phyloP scores from a whole-genome alignment of 2,797 vertebrate species.

The Scyliorhinus canicula region DNA sequence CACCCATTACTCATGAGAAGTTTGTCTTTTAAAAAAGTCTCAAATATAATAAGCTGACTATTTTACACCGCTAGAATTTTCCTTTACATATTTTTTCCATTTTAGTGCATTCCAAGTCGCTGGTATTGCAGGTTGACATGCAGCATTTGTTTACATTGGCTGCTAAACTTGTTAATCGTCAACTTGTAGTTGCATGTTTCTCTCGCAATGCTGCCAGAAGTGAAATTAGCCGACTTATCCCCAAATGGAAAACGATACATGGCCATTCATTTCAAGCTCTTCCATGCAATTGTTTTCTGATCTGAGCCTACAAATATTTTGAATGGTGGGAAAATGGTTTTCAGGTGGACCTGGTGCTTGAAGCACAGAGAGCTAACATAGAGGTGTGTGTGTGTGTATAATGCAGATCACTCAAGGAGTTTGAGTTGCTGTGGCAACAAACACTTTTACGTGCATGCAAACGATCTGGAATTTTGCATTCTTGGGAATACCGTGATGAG shows the following conservation, averaged over 20 bases:
- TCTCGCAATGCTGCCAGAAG: background rate
- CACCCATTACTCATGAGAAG: background rate
- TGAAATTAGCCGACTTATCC: background rate
- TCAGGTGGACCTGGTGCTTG: background rate
- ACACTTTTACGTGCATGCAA: no score
- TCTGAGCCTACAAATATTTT: background rate
- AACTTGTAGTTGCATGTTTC: background rate
- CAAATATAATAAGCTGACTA: background rate
- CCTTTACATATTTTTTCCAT: slow-evolving; percentile 28
- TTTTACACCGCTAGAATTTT: background rate
- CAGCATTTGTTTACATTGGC: background rate
- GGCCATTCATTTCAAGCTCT: background rate
- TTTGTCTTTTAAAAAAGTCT: background rate
- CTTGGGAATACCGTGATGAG: no score
- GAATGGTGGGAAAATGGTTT: background rate
- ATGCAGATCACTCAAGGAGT: no score
- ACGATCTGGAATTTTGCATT: no score
- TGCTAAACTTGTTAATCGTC: background rate
- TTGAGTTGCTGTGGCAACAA: no score
- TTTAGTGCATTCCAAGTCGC: background rate
- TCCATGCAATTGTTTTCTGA: background rate
- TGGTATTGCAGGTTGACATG: background rate
- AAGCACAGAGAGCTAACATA: no score
- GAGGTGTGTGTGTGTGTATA: no score
- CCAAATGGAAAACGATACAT: background rate